Conservation (phyloP, 2,113 vertebrate species). For the Toxostoma redivivum region DNA sequence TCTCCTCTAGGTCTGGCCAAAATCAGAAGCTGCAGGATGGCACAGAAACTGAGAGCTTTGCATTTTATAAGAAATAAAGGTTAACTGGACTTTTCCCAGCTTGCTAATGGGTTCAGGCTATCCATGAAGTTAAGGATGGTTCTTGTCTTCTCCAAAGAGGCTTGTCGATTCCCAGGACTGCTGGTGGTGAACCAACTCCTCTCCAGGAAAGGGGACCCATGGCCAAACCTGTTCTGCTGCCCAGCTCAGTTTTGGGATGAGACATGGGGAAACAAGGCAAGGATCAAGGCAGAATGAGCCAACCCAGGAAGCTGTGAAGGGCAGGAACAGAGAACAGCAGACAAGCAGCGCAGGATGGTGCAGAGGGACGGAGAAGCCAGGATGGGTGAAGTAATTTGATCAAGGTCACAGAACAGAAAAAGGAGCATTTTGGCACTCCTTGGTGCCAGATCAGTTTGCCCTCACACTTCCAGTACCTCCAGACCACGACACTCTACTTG, state of each 20-base stretch:
- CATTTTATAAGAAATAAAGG: background rate
- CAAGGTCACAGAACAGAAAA: background rate
- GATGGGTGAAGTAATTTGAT: background rate
- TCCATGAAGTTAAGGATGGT: background rate
- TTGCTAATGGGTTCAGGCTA: background rate
- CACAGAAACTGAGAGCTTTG: background rate
- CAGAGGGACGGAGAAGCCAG: background rate
- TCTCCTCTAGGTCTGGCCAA: background rate
- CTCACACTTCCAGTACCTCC: background rate
- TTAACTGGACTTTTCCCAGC: background rate
- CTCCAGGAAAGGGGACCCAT: background rate
- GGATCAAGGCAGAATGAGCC: background rate
- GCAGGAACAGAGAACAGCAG: background rate
- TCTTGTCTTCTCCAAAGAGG: background rate
- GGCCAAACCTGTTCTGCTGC: background rate
- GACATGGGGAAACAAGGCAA: background rate
- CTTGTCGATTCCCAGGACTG: background rate
- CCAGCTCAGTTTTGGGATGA: background rate
- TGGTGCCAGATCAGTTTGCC: background rate
- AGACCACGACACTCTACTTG: rapidly evolving
- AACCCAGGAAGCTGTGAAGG: rapidly evolving
- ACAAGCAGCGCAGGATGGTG: background rate
- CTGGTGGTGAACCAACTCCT: background rate
- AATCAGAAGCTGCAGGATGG: background rate
- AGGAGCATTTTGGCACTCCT: background rate